phyloP scores from a whole-genome alignment of 2,113 vertebrate species.

The Phylloscopus trochiloides region DNA sequence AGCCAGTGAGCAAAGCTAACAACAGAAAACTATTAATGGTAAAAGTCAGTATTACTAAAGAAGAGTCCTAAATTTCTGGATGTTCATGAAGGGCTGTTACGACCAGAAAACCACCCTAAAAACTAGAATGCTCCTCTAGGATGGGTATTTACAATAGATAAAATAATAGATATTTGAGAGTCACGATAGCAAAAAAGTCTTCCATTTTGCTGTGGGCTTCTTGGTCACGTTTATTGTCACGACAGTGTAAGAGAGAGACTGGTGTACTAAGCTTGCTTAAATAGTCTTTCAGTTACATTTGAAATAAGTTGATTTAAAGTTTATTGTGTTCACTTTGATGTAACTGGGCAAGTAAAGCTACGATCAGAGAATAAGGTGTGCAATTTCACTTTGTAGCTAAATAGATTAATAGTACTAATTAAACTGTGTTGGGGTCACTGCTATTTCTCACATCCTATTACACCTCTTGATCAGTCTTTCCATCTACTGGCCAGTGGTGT shows the following conservation, averaged over 20 bases:
- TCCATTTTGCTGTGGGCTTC: not conserved
- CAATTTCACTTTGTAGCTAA: not conserved
- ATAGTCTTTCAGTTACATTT: not conserved
- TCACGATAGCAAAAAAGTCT: not conserved
- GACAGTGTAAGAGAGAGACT: not conserved
- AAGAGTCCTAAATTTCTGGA: not conserved
- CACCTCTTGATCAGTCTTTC: not conserved
- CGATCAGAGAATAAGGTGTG: not conserved
- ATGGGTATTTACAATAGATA: not conserved
- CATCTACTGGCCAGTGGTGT: not conserved
- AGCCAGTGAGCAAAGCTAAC: not conserved
- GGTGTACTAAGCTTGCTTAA: not conserved
- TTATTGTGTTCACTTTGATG: not conserved
- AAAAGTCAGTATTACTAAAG: not conserved
- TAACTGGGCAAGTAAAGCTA: not conserved
- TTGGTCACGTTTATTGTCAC: not conserved
- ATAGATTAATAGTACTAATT: not conserved
- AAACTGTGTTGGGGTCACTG: not conserved
- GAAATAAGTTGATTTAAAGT: not conserved
- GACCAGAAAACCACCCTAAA: not conserved
- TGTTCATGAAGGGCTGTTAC: not conserved
- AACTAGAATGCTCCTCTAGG: not conserved
- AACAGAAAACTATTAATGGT: not conserved
- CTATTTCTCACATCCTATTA: not conserved
- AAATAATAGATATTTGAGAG: not conserved